Percentiles rank a stretch among this genome's conserved stretches.
These are phyloP conservation scores for Hyperoplus lanceolatus DNA, from an alignment of 2,797 vertebrate species.

Conservation along the genomic window DNA sequence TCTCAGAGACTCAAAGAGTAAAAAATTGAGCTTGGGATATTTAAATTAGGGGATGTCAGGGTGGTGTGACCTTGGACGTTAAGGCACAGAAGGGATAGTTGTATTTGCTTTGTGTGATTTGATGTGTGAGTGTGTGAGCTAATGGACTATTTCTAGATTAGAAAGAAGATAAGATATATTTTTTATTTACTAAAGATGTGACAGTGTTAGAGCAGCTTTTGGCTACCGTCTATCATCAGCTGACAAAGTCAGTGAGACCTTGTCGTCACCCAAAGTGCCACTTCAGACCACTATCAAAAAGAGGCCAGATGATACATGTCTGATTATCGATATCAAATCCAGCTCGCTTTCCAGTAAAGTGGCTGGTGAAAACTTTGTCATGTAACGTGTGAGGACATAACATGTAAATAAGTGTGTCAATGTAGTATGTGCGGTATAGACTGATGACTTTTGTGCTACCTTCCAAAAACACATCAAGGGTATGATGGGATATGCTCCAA, in stretches of 20 bases:
- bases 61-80: slow-evolving; percentile 67
- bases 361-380: not conserved
- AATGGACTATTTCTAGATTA: slow-evolving; percentile 23
- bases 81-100: slow-evolving; percentile 5
- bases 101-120: slow-evolving; percentile 28
- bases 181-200: no score
- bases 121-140: slow-evolving; percentile 5
- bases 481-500: slow-evolving; percentile 15
- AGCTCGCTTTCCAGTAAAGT: slow-evolving; percentile 11
- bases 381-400: slow-evolving; percentile 18
- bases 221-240: slow-evolving; percentile 46
- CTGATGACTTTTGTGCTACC: not conserved
- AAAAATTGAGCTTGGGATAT: slow-evolving; percentile 55
- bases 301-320: slow-evolving; percentile 38
- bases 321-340: slow-evolving; percentile 24
- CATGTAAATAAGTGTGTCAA: not conserved
- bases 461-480: not conserved
- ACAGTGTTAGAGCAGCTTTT: no score
- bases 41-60: slow-evolving; percentile 47
- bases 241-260: slow-evolving; percentile 55
- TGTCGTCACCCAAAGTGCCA: slow-evolving; percentile 57
- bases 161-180: slow-evolving; percentile 33
- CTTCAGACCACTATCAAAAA: slow-evolving; percentile 38
- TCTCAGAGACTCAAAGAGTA: slow-evolving; percentile 51
- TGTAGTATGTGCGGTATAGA: no score